Evolutionary conservation across 2,888 invertebrate species (phyloP).

Genomic region (Lithosia quadra): DNA sequence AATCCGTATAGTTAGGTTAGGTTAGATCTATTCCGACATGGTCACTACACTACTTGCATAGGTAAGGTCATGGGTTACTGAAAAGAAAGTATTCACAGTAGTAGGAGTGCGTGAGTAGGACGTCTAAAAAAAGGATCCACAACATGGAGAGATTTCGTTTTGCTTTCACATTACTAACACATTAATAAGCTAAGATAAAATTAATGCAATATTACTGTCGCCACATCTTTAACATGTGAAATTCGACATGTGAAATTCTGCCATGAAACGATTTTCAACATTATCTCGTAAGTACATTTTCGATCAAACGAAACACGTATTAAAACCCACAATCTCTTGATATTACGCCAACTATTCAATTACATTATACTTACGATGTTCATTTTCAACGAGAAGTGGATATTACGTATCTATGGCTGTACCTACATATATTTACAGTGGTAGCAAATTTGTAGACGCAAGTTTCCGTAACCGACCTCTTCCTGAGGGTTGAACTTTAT

Average conservation of each 20-base stretch:
- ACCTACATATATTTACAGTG: slow-evolving; percentile 36
- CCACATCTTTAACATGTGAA: background rate
- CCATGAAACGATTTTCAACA: background rate
- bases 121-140: no score
- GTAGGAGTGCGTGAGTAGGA: no score
- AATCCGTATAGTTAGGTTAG: no score
- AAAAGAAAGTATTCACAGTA: no score
- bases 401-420: slow-evolving; percentile 44
- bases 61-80: no score
- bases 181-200: background rate
- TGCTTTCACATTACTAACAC: no score
- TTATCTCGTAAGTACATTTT: slow-evolving; percentile 3
- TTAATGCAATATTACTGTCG: background rate
- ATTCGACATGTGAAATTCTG: background rate
- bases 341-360: slow-evolving; percentile 35
- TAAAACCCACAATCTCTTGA: slow-evolving; percentile 21
- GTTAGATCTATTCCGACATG: no score
- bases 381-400: slow-evolving; percentile 29
- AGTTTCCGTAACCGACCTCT: slow-evolving; percentile 49
- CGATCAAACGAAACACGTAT: slow-evolving; percentile 18
- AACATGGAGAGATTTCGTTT: no score
- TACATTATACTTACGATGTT: slow-evolving; percentile 42
- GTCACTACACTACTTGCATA: no score
- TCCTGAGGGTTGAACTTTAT: slow-evolving; percentile 53
- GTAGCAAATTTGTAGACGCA: slow-evolving; percentile 49